These are phyloP conservation scores for Dendrocincla tyrannina DNA, from an alignment of 2,797 vertebrate species.

Conservation along the genomic window DNA sequence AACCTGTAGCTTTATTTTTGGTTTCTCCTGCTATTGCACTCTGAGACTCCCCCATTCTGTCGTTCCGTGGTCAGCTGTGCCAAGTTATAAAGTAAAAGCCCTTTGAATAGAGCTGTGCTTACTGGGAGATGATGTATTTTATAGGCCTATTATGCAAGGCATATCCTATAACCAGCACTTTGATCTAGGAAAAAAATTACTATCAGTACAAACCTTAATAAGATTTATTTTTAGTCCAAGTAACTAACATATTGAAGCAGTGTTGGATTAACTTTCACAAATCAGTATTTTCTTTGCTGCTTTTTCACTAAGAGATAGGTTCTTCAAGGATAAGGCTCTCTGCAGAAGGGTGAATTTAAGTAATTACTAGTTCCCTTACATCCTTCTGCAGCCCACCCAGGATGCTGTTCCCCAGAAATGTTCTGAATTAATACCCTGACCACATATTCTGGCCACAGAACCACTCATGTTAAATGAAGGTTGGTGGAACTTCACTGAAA, in stretches of 20 bases:
- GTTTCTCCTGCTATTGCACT: background rate
- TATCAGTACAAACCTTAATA: background rate
- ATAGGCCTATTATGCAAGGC: background rate
- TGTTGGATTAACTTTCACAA: background rate
- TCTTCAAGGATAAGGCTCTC: background rate
- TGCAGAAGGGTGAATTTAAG: background rate
- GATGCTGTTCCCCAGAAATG: background rate
- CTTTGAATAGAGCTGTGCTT: background rate
- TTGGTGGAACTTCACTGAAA: background rate
- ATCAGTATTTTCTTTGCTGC: background rate
- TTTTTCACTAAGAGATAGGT: background rate
- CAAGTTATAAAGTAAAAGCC: background rate
- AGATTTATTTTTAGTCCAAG: background rate
- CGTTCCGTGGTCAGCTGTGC: background rate
- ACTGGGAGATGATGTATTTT: background rate
- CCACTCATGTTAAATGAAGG: background rate
- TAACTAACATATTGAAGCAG: background rate
- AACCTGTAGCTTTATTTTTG: background rate
- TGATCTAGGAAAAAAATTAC: background rate
- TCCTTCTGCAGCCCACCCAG: background rate
- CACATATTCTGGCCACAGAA: constrained; percentile 25
- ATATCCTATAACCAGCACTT: background rate
- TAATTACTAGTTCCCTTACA: background rate
- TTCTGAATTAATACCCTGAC: background rate
- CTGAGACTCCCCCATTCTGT: background rate